phyloP scores from a whole-genome alignment of 1,140 invertebrate species.

The Pseudobourletiella spinata region DNA sequence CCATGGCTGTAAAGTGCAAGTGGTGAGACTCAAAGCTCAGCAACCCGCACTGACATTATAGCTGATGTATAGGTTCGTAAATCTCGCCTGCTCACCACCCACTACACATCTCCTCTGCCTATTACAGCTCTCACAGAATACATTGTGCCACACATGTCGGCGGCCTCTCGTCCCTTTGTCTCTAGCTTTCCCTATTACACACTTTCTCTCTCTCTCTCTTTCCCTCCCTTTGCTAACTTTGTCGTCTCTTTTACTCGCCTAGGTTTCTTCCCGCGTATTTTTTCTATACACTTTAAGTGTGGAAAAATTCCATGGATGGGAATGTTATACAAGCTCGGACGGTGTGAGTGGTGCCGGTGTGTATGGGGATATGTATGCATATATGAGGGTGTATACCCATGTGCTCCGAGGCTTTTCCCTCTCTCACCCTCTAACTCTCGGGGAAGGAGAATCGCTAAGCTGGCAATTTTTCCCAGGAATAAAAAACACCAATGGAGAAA shows the following conservation, averaged over 20 bases:
- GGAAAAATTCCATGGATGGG: background rate
- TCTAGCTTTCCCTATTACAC: too few relatives aligned
- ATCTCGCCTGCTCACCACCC: constrained; percentile 31
- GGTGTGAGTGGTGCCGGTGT: background rate
- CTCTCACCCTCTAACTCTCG: too few relatives aligned
- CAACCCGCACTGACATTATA: constrained; percentile 37
- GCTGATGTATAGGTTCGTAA: constrained; percentile 37
- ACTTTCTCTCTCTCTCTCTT: constrained; percentile 16
- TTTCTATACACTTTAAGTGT: background rate
- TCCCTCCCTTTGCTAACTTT: constrained; percentile 11
- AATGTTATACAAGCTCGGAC: background rate
- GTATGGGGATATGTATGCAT: background rate
- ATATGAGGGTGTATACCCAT: too few relatives aligned
- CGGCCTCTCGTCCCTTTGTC: constrained; percentile 8
- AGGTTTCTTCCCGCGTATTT: constrained; percentile 9
- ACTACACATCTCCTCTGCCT: constrained; percentile 19
- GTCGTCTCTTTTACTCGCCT: constrained; percentile 11
- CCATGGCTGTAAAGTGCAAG: constrained; percentile 24
- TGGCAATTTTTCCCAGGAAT: background rate
- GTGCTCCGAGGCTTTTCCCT: background rate
- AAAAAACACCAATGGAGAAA: background rate
- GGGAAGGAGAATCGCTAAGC: too few relatives aligned
- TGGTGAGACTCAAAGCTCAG: constrained; percentile 33
- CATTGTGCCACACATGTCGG: constrained; percentile 25
- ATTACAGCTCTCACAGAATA: constrained; percentile 18